A percentile compares a stretch with the other conserved stretches of the same genome.
Evolutionary conservation across 2,797 vertebrate species (phyloP).

Genomic region (Mormyrops attenuatus): DNA sequence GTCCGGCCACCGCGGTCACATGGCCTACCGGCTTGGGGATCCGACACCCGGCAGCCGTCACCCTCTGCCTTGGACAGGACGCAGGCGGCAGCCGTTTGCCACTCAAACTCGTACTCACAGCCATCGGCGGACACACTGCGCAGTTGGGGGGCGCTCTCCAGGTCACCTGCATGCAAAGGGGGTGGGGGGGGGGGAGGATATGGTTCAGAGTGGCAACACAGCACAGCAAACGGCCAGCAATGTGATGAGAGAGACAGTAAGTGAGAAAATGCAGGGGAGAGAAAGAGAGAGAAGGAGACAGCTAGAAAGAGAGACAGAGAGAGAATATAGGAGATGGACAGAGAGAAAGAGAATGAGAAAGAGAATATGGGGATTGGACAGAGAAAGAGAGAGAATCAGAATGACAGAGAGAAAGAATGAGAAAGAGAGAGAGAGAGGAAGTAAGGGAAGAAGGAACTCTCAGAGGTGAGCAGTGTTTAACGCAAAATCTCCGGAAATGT

Average conservation of each 20-base stretch:
- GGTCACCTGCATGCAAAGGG: conserved; percentile 62
- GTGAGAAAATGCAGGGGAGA: neutral
- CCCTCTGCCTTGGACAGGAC: conserved; percentile 78
- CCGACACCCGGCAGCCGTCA: conserved; percentile 80
- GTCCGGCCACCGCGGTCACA: neutral
- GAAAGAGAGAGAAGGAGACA: neutral
- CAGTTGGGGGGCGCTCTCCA: conserved; percentile 77
- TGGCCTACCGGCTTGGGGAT: conserved; percentile 76
- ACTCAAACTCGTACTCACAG: conserved; percentile 82
- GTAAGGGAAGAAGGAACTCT: neutral
- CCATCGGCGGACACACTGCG: conserved; percentile 47
- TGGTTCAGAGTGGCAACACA: neutral
- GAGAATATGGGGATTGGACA: neutral
- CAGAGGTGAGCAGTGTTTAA: neutral
- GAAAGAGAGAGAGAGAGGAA: neutral
- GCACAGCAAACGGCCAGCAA: neutral
- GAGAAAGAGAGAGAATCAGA: neutral
- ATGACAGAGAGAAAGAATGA: neutral
- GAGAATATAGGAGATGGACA: too few relatives aligned
- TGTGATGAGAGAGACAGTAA: neutral
- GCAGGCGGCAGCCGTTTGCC: conserved; percentile 85
- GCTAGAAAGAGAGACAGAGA: neutral
- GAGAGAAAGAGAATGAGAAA: neutral
- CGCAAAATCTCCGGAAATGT: neutral
- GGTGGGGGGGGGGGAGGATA: neutral